Base-by-base conservation (phyloP, 1,140 invertebrate species). In the Ceratosolen solmsi region DNA sequence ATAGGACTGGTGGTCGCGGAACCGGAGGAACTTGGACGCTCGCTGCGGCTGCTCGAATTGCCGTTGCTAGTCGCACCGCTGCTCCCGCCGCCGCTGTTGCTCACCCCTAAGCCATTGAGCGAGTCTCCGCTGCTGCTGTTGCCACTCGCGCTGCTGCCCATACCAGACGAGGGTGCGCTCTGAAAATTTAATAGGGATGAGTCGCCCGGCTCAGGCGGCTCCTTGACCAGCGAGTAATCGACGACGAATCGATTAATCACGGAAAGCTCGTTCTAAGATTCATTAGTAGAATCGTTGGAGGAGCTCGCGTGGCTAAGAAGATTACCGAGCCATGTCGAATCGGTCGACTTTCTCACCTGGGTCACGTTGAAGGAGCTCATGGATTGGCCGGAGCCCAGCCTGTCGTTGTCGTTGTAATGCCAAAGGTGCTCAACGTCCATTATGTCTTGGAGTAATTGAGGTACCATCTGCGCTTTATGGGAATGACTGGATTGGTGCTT, bases 351-450 rank as follows among this genome's bases (percentile, higher is more conserved):
- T 3, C 70, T 49, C 46, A 83, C 82, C 82, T 83, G 82, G 1
- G 82, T 17, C 9, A 79, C 76, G 56, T 75, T 75, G 33, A 79
- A 74, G n/a, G 63, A 77, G 17, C 58, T 71, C 70, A 71, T 82
- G 7, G 78, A 81, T 17, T 87, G 87, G 5, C 84, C 74, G 8
- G 86, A 85, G 2, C 87, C 86, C 36, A 86, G 74, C 1, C 90
- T 86, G 83, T 92, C 91, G 33, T 90, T 92, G 71, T 96, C 96
- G 85, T 95, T 97, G 90, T 96, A 97, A 88, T 97, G 96, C 97
- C 97, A 98, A 36, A 98, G 93, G 91, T 98, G 96, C 89, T 98
- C 97, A 84, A 98, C 97, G 89, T 97, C 96, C 95, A 98, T 97
- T 91, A 98, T 98, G 93, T 98, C 96, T 94, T 97, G 90, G 4